phyloP scores from a whole-genome alignment of 2,113 vertebrate species.

The Pelecanus crispus region DNA sequence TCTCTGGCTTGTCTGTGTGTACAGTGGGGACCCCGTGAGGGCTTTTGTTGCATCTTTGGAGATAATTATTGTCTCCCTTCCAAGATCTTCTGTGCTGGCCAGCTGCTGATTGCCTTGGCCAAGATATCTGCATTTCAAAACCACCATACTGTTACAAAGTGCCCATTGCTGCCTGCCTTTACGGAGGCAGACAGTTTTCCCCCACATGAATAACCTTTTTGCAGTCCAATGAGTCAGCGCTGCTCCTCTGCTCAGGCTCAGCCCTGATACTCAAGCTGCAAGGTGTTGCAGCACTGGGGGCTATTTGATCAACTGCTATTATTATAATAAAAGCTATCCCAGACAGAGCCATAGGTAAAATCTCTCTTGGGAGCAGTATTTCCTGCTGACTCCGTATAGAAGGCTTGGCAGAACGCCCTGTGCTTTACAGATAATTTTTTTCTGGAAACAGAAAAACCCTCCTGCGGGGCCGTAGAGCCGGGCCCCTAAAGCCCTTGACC shows the following conservation, averaged over 20 bases:
- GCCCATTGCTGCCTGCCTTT: not conserved
- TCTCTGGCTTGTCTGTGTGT: not conserved
- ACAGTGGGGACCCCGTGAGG: not conserved
- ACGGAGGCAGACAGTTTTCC: not conserved
- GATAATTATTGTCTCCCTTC: not conserved
- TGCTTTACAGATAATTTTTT: conserved; percentile 15
- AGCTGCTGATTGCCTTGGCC: not conserved
- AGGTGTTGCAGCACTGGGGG: not conserved
- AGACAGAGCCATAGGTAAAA: not conserved
- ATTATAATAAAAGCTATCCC: not conserved
- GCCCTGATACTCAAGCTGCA: not conserved
- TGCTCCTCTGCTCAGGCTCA: not conserved
- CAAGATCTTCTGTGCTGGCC: not conserved
- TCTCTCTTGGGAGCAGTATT: not conserved
- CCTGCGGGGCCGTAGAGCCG: not conserved
- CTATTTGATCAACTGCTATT: not conserved
- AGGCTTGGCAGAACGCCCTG: conserved; percentile 2
- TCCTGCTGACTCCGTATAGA: not conserved
- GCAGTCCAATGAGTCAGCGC: not conserved
- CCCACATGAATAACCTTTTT: not conserved
- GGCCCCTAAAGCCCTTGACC: not conserved
- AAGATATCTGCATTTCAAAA: not conserved
- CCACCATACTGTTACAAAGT: not conserved
- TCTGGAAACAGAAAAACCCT: not conserved
- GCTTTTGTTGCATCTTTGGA: not conserved